phyloP scores from a whole-genome alignment of 2,797 vertebrate species.

The Poeciliopsis gracilis region DNA sequence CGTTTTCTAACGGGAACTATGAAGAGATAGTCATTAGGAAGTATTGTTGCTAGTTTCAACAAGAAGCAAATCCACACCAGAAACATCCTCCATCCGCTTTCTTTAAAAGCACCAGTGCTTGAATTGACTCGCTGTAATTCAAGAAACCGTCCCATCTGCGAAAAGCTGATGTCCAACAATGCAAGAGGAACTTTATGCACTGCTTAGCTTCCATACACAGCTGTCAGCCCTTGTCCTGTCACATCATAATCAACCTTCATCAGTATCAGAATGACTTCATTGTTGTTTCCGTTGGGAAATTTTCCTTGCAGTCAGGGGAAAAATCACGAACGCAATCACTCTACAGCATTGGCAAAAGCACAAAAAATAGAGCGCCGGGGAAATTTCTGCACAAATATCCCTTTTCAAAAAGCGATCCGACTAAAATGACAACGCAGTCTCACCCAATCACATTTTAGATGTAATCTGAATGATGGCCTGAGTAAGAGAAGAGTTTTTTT shows the following conservation, averaged over 20 bases:
- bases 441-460: not conserved
- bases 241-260: not conserved
- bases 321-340: not conserved
- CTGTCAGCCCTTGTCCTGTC: not conserved
- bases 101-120: too few relatives aligned
- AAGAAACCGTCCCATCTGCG: not conserved
- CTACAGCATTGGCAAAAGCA: not conserved
- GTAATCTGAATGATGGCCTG: not conserved
- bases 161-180: not conserved
- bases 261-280: not conserved
- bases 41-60: not conserved
- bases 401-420: not conserved
- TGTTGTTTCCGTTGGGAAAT: not conserved
- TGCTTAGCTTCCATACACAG: not conserved
- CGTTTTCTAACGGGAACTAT: not conserved
- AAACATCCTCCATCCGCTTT: not conserved
- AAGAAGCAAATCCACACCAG: not conserved
- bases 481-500: not conserved
- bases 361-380: not conserved
- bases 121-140: not conserved
- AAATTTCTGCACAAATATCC: not conserved
- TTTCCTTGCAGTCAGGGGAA: not conserved
- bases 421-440: not conserved
- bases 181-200: not conserved
- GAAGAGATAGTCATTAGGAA: not conserved